Base-by-base conservation (phyloP, 2,797 vertebrate genomes). In the Austrolebias charrua region DNA sequence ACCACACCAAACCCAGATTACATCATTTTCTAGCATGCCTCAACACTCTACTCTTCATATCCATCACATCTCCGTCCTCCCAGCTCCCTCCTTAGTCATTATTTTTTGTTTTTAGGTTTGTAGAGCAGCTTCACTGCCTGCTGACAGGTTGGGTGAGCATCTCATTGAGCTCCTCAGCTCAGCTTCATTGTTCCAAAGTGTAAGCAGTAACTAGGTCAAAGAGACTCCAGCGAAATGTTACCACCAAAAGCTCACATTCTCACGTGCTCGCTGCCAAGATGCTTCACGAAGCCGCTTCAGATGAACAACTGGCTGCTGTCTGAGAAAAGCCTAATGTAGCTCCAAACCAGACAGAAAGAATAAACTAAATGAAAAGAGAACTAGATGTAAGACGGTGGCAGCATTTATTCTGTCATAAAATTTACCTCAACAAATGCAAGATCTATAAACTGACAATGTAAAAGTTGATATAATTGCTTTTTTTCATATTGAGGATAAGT, bases 191-290 rank as follows among this genome's bases (percentile, higher is more conserved):
- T 75, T 70, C 58, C 50, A 29, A 69, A 76, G 66, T 64, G 45
- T 62, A 65, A 55, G 52, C 16, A 29, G 28, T 54, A 84, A 84
- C 72, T 79, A 73, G 86, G 81, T 85, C 83, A 82, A 68, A 76
- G 45, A 58, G 58, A 67, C 57, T 59, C 59, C 53, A 53, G 47
- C 46, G 44, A 71, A 64, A 75, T 46, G 47, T 62, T 62, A 51
- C 50, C 3, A 31, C 46, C 57, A 69, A 67, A 54, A 78, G 46
- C 69, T 75, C 35, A 45, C 51, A 16, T 46, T 60, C 47, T 51
- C 12, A 24, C 20, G 0, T 57, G 58, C 33, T 63, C 18, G 31
- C 50, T 56, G n/a, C 38, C 4, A 11, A 49, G 55, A 43, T 60
- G 13, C 53, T 15, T n/a, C 53, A 15, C 40, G 69, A 67, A 54